Conservation (phyloP, 2,888 invertebrate genomes). For the Polydesmus complanatus region DNA sequence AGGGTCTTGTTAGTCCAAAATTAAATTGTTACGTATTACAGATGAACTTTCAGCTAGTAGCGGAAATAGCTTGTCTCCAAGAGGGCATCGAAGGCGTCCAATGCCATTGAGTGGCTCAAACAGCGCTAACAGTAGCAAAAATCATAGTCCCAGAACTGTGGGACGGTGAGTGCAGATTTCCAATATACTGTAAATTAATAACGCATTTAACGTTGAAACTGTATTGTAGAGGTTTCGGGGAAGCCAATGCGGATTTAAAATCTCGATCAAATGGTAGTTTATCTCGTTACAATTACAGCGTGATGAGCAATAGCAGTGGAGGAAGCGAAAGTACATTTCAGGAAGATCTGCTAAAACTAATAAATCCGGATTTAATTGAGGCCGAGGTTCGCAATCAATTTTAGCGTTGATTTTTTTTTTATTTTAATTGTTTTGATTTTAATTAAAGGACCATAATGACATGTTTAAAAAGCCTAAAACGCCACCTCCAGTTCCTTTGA, state of each 20-base stretch:
- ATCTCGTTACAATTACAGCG: not conserved
- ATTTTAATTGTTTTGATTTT: not conserved
- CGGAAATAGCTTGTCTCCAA: constrained; percentile 40
- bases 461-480: constrained; percentile 7
- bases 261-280: constrained; percentile 5
- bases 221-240: constrained; percentile 17
- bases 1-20: not conserved
- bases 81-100: constrained; percentile 33
- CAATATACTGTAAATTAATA: not conserved
- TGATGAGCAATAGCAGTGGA: constrained; percentile 18
- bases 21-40: no score
- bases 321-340: constrained; percentile 43
- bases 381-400: constrained; percentile 11
- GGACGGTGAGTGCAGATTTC: constrained; percentile 7
- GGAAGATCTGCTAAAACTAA: constrained; percentile 73
- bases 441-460: constrained; percentile 1
- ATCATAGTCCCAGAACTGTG: constrained; percentile 43
- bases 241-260: constrained; percentile 18
- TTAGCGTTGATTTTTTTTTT: not conserved
- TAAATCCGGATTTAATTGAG: constrained; percentile 54
- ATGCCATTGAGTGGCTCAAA: constrained; percentile 34
- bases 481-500: constrained; percentile 14
- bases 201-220: not conserved
- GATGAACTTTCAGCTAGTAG: constrained; percentile 46
- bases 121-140: constrained; percentile 39